These are phyloP conservation scores for Benthochromis sp. DNA, from an alignment of 2,113 vertebrate species.

Conservation along the genomic window DNA sequence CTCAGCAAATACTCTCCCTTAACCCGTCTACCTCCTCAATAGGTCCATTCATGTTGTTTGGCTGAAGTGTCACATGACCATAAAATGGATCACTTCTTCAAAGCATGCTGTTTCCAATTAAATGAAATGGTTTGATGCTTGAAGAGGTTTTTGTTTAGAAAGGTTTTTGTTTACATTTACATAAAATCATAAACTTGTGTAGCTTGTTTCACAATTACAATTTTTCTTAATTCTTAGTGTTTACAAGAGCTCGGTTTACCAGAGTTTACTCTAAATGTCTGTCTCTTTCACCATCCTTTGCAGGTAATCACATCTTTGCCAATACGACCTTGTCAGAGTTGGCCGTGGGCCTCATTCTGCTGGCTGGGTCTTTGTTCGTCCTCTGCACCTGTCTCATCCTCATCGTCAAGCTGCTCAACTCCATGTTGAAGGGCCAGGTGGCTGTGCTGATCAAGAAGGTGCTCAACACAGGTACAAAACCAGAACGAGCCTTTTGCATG, in stretches of 20 bases:
- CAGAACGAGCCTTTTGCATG: accelerated
- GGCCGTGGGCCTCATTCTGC: slow-evolving; percentile 83
- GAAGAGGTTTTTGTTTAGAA: background rate
- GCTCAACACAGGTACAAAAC: slow-evolving; percentile 84
- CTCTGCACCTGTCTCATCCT: slow-evolving; percentile 88
- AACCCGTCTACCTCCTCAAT: slow-evolving; percentile 50
- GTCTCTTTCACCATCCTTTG: background rate
- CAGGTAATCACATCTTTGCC: slow-evolving; percentile 85
- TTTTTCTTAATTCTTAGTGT: background rate
- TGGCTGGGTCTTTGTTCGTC: slow-evolving; percentile 77
- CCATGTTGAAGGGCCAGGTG: slow-evolving; percentile 91
- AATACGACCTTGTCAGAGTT: slow-evolving; percentile 72
- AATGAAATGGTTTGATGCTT: background rate
- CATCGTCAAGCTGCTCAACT: slow-evolving; percentile 94
- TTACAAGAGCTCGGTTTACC: background rate
- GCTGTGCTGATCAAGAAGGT: slow-evolving; percentile 92
- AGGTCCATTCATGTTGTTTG: slow-evolving; percentile 53
- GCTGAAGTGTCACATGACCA: background rate
- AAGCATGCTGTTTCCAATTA: background rate
- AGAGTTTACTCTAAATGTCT: background rate
- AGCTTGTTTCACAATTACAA: background rate
- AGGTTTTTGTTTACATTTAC: background rate
- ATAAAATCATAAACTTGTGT: background rate
- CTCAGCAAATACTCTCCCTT: slow-evolving; percentile 16
- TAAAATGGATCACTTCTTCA: background rate